Conservation (phyloP, 2,113 vertebrate species). For the Solea solea region DNA sequence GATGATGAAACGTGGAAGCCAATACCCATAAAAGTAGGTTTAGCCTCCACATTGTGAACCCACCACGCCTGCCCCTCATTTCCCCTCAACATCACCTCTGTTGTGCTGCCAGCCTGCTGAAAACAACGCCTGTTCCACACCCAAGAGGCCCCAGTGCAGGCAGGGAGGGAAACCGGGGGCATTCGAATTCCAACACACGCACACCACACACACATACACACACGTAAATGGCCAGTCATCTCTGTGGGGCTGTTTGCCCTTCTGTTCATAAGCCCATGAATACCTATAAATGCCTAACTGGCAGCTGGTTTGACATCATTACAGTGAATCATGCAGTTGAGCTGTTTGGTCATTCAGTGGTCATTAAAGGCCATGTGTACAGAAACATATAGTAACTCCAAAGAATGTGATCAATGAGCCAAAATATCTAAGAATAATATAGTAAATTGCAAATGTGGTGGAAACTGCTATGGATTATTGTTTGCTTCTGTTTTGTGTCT, state of each 20-base stretch:
- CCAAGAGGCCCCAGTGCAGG: slow-evolving; percentile 53
- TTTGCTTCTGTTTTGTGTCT: neutral
- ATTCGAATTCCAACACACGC: slow-evolving; percentile 53
- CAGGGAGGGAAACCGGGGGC: slow-evolving; percentile 45
- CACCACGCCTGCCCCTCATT: slow-evolving; percentile 5
- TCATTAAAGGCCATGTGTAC: slow-evolving; percentile 4
- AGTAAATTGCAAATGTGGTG: neutral
- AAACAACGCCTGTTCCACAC: slow-evolving; percentile 58
- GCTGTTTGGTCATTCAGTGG: slow-evolving; percentile 34
- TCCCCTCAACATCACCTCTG: slow-evolving; percentile 14
- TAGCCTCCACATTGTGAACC: slow-evolving; percentile 1
- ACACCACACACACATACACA: slow-evolving; percentile 16
- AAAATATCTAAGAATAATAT: neutral
- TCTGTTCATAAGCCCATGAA: slow-evolving; percentile 33
- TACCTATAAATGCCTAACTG: slow-evolving; percentile 44
- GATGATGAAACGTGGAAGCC: neutral
- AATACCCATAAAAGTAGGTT: slow-evolving; percentile 6
- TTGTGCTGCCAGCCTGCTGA: slow-evolving; percentile 37
- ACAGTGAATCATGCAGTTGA: slow-evolving; percentile 28
- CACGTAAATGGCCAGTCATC: slow-evolving; percentile 42
- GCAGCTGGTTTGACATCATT: slow-evolving; percentile 57
- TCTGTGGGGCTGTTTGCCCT: slow-evolving; percentile 45
- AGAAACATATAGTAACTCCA: neutral
- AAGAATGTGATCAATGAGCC: neutral
- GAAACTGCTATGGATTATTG: neutral